phyloP scores from a whole-genome alignment of 2,888 invertebrate species.

The Pediacus dermestoides region DNA sequence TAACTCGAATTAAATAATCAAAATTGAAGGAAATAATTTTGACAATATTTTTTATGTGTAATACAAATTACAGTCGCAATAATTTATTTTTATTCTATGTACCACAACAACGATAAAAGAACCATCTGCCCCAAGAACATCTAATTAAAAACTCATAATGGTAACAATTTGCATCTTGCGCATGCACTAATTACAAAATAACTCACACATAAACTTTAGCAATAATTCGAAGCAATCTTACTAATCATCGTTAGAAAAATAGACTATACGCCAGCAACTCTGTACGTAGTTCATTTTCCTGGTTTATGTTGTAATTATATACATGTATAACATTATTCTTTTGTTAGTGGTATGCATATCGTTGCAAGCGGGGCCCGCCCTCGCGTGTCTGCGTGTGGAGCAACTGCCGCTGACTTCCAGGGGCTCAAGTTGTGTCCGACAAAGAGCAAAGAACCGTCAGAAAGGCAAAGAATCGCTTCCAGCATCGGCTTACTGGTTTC shows the following conservation, averaged over 20 bases:
- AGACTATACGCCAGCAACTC: neutral
- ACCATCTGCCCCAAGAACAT: no score
- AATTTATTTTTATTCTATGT: no score
- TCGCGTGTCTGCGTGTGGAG: conserved; percentile 13
- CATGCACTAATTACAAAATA: conserved; percentile 9
- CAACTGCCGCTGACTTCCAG: conserved; percentile 6
- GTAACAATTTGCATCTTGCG: conserved; percentile 18
- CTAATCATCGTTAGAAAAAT: conserved; percentile 19
- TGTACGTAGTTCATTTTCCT: conserved; percentile 9
- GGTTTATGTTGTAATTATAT: conserved; percentile 12
- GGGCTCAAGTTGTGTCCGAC: conserved; percentile 8
- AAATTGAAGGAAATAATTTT: no score
- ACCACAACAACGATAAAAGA: no score
- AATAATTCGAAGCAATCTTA: conserved; percentile 11
- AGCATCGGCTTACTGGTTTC: conserved; percentile 8
- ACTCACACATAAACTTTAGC: conserved; percentile 15
- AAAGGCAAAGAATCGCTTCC: conserved; percentile 9
- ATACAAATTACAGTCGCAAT: no score
- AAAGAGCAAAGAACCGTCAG: conserved; percentile 4
- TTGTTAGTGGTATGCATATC: conserved; percentile 12
- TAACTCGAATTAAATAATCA: no score
- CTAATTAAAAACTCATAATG: no score
- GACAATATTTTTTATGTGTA: no score
- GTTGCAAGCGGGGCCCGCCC: conserved; percentile 10
- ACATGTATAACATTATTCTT: conserved; percentile 11